A percentile compares a stretch with the other conserved stretches of the same genome.
phyloP scores from a whole-genome alignment of 2,888 invertebrate species.

The Dexiosoma caninum region DNA sequence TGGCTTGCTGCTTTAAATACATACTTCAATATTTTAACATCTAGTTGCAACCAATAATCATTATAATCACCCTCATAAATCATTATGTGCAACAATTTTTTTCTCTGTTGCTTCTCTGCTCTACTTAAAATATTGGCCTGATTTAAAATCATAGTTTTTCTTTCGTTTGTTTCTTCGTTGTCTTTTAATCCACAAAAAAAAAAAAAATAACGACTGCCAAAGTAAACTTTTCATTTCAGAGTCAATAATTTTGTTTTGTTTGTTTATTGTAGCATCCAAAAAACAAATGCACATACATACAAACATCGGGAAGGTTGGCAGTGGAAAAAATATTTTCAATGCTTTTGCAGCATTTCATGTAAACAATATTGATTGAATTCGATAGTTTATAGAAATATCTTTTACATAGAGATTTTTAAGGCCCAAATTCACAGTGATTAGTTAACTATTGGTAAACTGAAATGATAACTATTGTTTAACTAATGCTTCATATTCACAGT shows the following conservation, averaged over 20 bases:
- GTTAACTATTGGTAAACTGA: too few species aligned
- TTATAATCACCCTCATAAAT: conserved; percentile 58
- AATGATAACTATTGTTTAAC: too few species aligned
- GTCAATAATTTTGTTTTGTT: conserved; percentile 18
- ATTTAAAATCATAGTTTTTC: conserved; percentile 47
- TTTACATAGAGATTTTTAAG: too few species aligned
- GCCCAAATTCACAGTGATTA: too few species aligned
- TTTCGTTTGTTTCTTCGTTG: conserved; percentile 9
- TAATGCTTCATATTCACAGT: too few species aligned
- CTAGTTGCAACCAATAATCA: neutral
- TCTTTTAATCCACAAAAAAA: conserved; percentile 45
- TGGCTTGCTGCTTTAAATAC: neutral
- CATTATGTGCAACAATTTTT: conserved; percentile 46
- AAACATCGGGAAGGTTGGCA: neutral
- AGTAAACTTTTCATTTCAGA: conserved; percentile 37
- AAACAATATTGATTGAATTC: neutral
- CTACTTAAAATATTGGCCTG: conserved; percentile 46
- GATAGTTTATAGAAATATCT: too few species aligned
- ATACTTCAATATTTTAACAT: neutral
- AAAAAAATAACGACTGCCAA: neutral
- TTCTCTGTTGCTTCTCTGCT: conserved; percentile 42
- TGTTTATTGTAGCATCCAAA: neutral
- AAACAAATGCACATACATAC: neutral
- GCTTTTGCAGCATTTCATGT: neutral
- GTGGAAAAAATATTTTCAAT: neutral